Evolutionary conservation across 2,797 vertebrate species (phyloP).

Genomic region (Prunella strophiata): DNA sequence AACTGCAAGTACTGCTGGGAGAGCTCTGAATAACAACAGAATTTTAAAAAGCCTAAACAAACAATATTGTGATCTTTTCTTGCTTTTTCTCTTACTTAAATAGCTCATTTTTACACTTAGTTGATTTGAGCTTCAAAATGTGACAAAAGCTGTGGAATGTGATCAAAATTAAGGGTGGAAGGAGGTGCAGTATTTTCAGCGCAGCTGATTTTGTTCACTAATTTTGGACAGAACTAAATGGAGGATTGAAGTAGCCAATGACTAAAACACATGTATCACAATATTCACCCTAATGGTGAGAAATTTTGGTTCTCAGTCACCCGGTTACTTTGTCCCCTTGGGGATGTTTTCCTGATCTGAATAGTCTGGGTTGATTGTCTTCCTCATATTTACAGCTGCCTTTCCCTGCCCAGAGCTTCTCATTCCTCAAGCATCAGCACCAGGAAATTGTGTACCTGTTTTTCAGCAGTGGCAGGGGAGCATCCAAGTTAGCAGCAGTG

Average conservation of each 20-base stretch:
- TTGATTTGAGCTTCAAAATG: conserved; percentile 7
- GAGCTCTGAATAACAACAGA: neutral
- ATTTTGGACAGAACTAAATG: conserved; percentile 15
- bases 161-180: conserved; percentile 1
- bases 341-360: neutral
- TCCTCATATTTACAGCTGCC: neutral
- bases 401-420: neutral
- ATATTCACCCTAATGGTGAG: neutral
- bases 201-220: neutral
- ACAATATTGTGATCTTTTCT: neutral
- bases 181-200: neutral
- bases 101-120: neutral
- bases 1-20: conserved; percentile 2
- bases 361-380: neutral
- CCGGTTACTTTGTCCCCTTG: accelerated
- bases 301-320: neutral
- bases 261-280: neutral
- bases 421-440: neutral
- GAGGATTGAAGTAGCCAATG: neutral
- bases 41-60: neutral
- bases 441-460: conserved; percentile 30
- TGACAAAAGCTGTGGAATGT: neutral
- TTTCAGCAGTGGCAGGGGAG: conserved; percentile 13
- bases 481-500: neutral
- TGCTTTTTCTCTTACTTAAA: conserved; percentile 7